These are phyloP conservation scores for Drosophila gunungcola DNA, from an alignment of 1,140 invertebrate species.

Conservation along the genomic window DNA sequence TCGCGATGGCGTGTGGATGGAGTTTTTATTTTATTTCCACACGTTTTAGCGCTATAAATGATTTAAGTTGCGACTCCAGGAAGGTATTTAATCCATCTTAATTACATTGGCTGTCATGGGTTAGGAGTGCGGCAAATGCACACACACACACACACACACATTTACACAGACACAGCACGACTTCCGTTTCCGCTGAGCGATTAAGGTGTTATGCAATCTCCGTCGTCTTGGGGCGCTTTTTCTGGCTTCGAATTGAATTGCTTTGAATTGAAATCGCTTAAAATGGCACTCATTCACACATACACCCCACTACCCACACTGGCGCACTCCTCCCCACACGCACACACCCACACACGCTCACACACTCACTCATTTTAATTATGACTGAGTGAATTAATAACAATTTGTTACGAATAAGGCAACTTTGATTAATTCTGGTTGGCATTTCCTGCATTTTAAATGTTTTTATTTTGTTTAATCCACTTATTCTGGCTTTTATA, in stretches of 20 bases:
- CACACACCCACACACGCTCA: not conserved
- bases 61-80: slow-evolving; percentile 43
- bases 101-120: slow-evolving; percentile 54
- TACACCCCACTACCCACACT: slow-evolving; percentile 10
- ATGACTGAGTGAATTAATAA: slow-evolving; percentile 38
- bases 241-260: slow-evolving; percentile 49
- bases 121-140: slow-evolving; percentile 12
- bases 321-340: not conserved
- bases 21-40: slow-evolving; percentile 50
- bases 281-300: slow-evolving; percentile 24
- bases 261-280: slow-evolving; percentile 73
- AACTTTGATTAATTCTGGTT: slow-evolving; percentile 36
- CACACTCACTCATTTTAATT: slow-evolving; percentile 27
- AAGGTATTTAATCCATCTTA: slow-evolving; percentile 72
- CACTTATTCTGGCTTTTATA: slow-evolving; percentile 8
- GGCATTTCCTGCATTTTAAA: not conserved
- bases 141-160: slow-evolving; percentile 14
- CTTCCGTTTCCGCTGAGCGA: slow-evolving; percentile 29
- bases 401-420: slow-evolving; percentile 31
- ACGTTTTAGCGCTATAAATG: slow-evolving; percentile 36
- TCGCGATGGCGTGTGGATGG: slow-evolving; percentile 3
- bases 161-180: slow-evolving; percentile 8
- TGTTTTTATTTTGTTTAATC: slow-evolving; percentile 17
- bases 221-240: slow-evolving; percentile 31
- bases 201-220: slow-evolving; percentile 40